Conservation (phyloP, 2,113 vertebrate species). For the Tor tambroides region DNA sequence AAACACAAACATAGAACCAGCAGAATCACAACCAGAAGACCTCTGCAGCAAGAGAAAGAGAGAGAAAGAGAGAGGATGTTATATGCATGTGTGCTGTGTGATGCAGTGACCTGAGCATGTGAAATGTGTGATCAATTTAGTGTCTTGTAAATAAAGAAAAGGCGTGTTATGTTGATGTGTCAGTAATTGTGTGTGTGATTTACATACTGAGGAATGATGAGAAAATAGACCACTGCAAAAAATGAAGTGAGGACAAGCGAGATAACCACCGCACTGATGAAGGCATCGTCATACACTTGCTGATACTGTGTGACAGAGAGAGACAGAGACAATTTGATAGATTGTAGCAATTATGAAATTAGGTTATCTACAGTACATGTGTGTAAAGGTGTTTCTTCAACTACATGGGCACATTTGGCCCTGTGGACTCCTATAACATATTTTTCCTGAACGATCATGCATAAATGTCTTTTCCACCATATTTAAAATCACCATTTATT, state of each 20-base stretch:
- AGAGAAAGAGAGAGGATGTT: neutral
- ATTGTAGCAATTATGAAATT: neutral
- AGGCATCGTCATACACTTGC: conserved; percentile 92
- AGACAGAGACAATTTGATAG: conserved; percentile 38
- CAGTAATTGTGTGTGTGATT: conserved; percentile 25
- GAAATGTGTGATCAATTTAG: neutral
- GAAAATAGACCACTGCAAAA: conserved; percentile 94
- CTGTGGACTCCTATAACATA: neutral
- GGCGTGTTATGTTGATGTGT: neutral
- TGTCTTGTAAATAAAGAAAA: neutral
- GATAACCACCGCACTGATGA: conserved; percentile 92
- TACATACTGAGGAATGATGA: conserved; percentile 96
- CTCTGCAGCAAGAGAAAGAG: conserved; percentile 74
- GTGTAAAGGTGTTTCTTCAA: neutral
- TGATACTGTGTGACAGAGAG: conserved; percentile 83
- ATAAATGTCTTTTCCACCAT: neutral
- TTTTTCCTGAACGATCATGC: neutral
- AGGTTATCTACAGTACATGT: neutral
- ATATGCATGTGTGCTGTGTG: neutral
- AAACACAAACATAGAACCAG: conserved; percentile 96
- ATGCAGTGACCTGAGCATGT: neutral
- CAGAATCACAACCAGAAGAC: conserved; percentile 86
- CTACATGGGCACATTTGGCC: no score
- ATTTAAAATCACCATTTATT: neutral
- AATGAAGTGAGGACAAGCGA: conserved; percentile 91